Percentiles rank a stretch among this genome's conserved stretches.
Evolutionary conservation across 2,113 vertebrate genomes (phyloP).

Genomic region (Beaufortia kweichowensis): DNA sequence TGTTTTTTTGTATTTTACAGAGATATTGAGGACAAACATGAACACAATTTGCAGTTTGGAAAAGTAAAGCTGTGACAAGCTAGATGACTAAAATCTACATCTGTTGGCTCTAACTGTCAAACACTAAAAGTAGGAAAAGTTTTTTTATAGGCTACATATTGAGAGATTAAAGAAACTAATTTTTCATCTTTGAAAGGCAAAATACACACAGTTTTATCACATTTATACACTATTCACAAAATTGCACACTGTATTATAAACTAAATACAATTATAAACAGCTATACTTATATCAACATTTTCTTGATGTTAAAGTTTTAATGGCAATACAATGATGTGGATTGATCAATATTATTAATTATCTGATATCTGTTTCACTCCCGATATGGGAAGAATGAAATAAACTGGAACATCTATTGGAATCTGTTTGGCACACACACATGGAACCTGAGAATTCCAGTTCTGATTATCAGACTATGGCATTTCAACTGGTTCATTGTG

Average conservation of each 20-base stretch:
- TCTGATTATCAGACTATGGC: conserved; percentile 26
- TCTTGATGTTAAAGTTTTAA: background rate
- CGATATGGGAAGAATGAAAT: conserved; percentile 12
- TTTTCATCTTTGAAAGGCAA: conserved; percentile 59
- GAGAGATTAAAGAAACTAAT: conserved; percentile 55
- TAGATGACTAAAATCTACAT: conserved; percentile 54
- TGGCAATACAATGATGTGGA: conserved; percentile 12
- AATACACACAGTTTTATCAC: conserved; percentile 61
- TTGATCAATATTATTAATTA: background rate
- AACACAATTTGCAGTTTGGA: conserved; percentile 47
- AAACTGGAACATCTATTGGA: background rate
- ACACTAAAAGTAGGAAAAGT: conserved; percentile 63
- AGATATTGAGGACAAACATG: conserved; percentile 56
- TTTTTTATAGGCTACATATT: conserved; percentile 31
- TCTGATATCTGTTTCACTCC: background rate
- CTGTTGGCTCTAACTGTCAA: conserved; percentile 60
- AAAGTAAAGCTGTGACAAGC: conserved; percentile 54
- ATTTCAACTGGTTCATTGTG: conserved; percentile 7
- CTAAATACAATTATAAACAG: conserved; percentile 66
- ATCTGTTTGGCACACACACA: conserved; percentile 19
- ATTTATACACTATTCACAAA: conserved; percentile 68
- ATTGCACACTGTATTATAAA: conserved; percentile 67
- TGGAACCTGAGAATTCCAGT: conserved; percentile 44
- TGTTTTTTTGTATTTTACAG: conserved; percentile 62
- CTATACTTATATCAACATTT: conserved; percentile 22